These are phyloP conservation scores for Buathra laborator DNA, from an alignment of 2,888 invertebrate genomes.

Conservation along the genomic window DNA sequence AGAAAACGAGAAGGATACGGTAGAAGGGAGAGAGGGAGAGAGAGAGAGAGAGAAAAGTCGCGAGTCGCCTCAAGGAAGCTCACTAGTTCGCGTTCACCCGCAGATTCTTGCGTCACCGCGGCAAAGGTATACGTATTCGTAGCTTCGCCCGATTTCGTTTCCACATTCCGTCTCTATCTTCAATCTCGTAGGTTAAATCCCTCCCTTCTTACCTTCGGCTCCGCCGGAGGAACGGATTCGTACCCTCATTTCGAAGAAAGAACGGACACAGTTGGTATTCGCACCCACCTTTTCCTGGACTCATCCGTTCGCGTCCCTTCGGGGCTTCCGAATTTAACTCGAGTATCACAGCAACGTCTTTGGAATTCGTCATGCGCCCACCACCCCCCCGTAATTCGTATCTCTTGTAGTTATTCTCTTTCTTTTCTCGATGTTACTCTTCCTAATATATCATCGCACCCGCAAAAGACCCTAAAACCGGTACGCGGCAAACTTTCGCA, in stretches of 20 bases:
- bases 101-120: conserved; percentile 49
- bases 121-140: background rate
- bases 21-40: background rate
- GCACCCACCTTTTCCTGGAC: conserved; percentile 9
- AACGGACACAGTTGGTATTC: conserved; percentile 40
- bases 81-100: conserved; percentile 13
- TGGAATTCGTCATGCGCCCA: background rate
- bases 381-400: background rate
- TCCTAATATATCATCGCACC: background rate
- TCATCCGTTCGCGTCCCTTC: conserved; percentile 61
- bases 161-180: background rate
- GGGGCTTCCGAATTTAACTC: conserved; percentile 38
- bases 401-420: conserved; percentile 1
- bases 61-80: background rate
- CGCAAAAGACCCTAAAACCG: background rate
- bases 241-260: conserved; percentile 13
- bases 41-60: background rate
- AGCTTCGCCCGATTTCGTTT: conserved; percentile 9
- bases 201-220: conserved; percentile 12
- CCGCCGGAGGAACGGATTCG: background rate
- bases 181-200: background rate
- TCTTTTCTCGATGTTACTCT: conserved; percentile 12
- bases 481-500: background rate
- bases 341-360: background rate
- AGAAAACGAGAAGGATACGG: conserved; percentile 25